These are phyloP conservation scores for Zaprionus africanus DNA, from an alignment of 1,140 invertebrate species.

Conservation along the genomic window DNA sequence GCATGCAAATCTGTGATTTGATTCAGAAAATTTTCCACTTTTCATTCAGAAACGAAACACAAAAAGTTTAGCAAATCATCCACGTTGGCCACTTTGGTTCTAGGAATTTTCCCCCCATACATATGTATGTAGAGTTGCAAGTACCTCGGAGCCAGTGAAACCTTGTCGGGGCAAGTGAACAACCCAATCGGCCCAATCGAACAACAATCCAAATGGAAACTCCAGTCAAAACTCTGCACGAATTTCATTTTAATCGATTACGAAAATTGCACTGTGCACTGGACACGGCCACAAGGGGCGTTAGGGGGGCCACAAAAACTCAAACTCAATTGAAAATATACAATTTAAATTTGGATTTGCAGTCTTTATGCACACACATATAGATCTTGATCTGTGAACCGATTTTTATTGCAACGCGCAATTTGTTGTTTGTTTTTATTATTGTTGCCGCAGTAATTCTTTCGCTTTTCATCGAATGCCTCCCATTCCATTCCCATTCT, in stretches of 20 bases:
- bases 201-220: conserved; percentile 19
- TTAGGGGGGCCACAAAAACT: conserved; percentile 25
- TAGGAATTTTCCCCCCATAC: conserved; percentile 31
- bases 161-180: conserved; percentile 17
- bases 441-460: conserved; percentile 44
- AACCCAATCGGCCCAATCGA: conserved; percentile 26
- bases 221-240: conserved; percentile 33
- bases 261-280: conserved; percentile 27
- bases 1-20: conserved; percentile 48
- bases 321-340: conserved; percentile 51
- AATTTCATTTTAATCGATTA: conserved; percentile 57
- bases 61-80: conserved; percentile 52
- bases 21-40: conserved; percentile 59
- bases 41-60: conserved; percentile 46
- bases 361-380: conserved; percentile 12
- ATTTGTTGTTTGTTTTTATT: conserved; percentile 61
- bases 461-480: conserved; percentile 47
- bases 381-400: conserved; percentile 48
- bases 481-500: conserved; percentile 17
- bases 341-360: conserved; percentile 53
- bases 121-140: conserved; percentile 25
- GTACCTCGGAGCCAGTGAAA: conserved; percentile 25
- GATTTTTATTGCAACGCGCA: conserved; percentile 53
- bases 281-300: not conserved
- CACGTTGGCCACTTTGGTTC: conserved; percentile 18